Percentiles rank a stretch among this genome's conserved stretches.
phyloP scores from a whole-genome alignment of 1,140 invertebrate genomes.

The Mylabris phalerata region DNA sequence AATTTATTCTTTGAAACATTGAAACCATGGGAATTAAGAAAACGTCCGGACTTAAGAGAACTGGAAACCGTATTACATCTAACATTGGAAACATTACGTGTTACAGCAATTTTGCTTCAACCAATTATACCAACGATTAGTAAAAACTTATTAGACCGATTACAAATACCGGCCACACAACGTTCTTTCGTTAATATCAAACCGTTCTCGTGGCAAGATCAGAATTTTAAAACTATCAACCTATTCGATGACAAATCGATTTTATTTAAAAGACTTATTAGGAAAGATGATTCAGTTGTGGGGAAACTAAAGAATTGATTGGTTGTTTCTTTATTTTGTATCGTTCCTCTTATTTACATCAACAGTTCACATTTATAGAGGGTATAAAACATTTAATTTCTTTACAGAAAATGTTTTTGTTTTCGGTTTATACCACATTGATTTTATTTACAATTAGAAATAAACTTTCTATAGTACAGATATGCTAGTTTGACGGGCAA shows the following conservation, averaged over 20 bases:
- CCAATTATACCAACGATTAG: slow-evolving; percentile 77
- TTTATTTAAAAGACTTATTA: slow-evolving; percentile 39
- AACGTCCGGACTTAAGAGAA: slow-evolving; percentile 42
- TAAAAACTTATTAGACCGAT: slow-evolving; percentile 58
- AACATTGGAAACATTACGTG: slow-evolving; percentile 74
- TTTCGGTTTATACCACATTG: too few relatives aligned
- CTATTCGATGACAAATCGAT: slow-evolving; percentile 31
- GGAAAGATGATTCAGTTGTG: slow-evolving; percentile 11
- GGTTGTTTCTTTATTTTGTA: background rate
- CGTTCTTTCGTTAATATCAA: slow-evolving; percentile 49
- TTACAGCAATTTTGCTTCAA: slow-evolving; percentile 68
- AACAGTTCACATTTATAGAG: slow-evolving; percentile 15
- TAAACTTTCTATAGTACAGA: too few relatives aligned
- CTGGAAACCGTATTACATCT: slow-evolving; percentile 72
- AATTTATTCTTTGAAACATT: slow-evolving; percentile 82
- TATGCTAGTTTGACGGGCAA: too few relatives aligned
- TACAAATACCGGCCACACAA: slow-evolving; percentile 47
- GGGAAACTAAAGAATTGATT: background rate
- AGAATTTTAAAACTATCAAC: slow-evolving; percentile 21
- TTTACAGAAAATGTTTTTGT: slow-evolving; percentile 3
- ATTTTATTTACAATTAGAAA: too few relatives aligned
- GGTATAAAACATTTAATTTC: slow-evolving; percentile 26
- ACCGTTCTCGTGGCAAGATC: slow-evolving; percentile 39
- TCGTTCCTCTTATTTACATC: slow-evolving; percentile 10
- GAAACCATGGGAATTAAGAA: slow-evolving; percentile 79